A percentile compares a stretch with the other conserved stretches of the same genome.
Conservation (phyloP, 2,113 vertebrate species). For the Blennius ocellaris region DNA sequence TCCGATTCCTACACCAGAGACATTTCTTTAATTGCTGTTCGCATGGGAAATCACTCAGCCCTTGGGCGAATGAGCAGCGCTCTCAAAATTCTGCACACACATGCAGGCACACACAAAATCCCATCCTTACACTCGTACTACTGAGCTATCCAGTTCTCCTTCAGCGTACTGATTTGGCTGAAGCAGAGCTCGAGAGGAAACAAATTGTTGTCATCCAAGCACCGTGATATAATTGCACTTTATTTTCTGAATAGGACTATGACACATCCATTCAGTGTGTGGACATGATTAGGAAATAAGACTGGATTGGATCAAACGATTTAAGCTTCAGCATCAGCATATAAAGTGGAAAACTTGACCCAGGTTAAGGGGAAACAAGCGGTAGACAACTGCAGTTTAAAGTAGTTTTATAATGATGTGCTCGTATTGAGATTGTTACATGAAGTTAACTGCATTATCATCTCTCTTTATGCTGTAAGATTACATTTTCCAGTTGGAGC, state of each 20-base stretch:
- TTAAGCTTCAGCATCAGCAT: no score
- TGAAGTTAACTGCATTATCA: slow-evolving; percentile 21
- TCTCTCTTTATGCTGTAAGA: slow-evolving; percentile 20
- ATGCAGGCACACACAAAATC: slow-evolving; percentile 14
- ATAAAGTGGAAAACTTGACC: slow-evolving; percentile 12
- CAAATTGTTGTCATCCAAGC: slow-evolving; percentile 39
- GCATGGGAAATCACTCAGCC: slow-evolving; percentile 61
- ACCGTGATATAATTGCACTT: slow-evolving; percentile 23
- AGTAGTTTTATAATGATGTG: slow-evolving; percentile 21
- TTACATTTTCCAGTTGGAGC: slow-evolving; percentile 34
- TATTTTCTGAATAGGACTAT: slow-evolving; percentile 37
- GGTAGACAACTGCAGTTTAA: slow-evolving; percentile 32
- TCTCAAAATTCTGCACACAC: slow-evolving; percentile 31
- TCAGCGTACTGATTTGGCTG: slow-evolving; percentile 32
- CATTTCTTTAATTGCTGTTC: slow-evolving; percentile 71
- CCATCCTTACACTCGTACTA: slow-evolving; percentile 1
- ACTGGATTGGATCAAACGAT: slow-evolving; percentile 6
- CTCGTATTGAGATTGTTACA: slow-evolving; percentile 25
- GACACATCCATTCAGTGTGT: slow-evolving; percentile 4
- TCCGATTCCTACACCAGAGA: slow-evolving; percentile 62
- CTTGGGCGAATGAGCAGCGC: slow-evolving; percentile 37
- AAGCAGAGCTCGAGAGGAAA: slow-evolving; percentile 35
- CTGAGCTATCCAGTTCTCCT: slow-evolving; percentile 6
- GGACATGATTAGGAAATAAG: slow-evolving; percentile 8
- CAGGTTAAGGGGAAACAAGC: slow-evolving; percentile 12